phyloP scores from a whole-genome alignment of 2,113 vertebrate species.

The Hyla sarda region DNA sequence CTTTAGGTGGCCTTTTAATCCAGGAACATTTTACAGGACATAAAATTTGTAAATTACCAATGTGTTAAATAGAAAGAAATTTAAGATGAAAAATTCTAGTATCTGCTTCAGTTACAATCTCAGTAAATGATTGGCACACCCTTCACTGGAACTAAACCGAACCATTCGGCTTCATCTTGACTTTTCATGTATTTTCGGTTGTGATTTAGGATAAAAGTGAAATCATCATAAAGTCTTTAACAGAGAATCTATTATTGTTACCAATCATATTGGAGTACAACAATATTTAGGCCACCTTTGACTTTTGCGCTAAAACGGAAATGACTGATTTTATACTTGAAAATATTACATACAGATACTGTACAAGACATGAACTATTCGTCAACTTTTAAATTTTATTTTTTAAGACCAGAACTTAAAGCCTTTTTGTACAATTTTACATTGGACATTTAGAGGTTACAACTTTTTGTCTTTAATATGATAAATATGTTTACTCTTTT shows the following conservation, averaged over 20 bases:
- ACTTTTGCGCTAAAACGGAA: background rate
- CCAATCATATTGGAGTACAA: background rate
- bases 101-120: background rate
- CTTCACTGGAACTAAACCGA: background rate
- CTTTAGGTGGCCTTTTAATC: background rate
- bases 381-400: background rate
- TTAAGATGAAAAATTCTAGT: background rate
- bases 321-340: background rate
- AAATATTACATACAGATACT: background rate
- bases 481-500: too few relatives aligned
- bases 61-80: background rate
- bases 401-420: too few relatives aligned
- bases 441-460: too few relatives aligned
- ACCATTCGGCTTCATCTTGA: conserved; percentile 1
- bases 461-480: too few relatives aligned
- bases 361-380: background rate
- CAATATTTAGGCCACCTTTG: background rate
- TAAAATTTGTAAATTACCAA: background rate
- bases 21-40: background rate
- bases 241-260: background rate
- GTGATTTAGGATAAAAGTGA: background rate
- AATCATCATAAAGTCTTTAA: background rate
- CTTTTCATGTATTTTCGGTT: background rate
- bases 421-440: too few relatives aligned
- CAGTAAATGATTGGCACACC: background rate